Evolutionary conservation across 2,888 invertebrate genomes (phyloP).

Genomic region (Phorcus lineatus): DNA sequence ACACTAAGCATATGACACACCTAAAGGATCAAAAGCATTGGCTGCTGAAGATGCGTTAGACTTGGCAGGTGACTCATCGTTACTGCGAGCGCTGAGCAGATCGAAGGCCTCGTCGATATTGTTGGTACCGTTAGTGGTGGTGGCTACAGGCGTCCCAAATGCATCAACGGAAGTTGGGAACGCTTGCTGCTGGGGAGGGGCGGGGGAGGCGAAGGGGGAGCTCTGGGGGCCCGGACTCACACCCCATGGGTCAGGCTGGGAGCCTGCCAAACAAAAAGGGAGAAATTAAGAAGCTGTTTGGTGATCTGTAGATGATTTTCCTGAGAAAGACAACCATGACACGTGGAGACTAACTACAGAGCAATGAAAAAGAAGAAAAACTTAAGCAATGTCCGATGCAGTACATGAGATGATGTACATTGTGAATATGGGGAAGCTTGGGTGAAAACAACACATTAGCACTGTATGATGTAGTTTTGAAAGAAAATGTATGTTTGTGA

Average conservation of each 20-base stretch:
- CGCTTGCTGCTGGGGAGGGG: slow-evolving; percentile 32
- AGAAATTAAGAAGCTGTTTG: no score
- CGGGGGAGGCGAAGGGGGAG: slow-evolving; percentile 38
- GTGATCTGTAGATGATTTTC: no score
- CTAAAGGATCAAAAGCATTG: slow-evolving; percentile 65
- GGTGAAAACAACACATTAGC: no score
- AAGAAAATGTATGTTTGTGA: no score
- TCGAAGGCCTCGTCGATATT: slow-evolving; percentile 72
- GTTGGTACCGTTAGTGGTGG: slow-evolving; percentile 53
- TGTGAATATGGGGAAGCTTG: no score
- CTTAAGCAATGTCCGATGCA: no score
- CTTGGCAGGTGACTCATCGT: slow-evolving; percentile 58
- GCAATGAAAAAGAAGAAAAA: no score
- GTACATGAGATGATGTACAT: no score
- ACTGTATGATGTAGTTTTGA: no score
- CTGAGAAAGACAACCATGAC: no score
- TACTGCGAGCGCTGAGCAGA: slow-evolving; percentile 62
- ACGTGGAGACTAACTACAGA: no score
- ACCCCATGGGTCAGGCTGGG: slow-evolving; percentile 25
- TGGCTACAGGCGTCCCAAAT: slow-evolving; percentile 35
- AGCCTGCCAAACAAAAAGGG: neutral
- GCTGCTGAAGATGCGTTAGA: slow-evolving; percentile 41
- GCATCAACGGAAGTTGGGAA: slow-evolving; percentile 29
- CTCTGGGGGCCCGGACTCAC: slow-evolving; percentile 28
- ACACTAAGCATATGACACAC: slow-evolving; percentile 37